These are phyloP conservation scores for Abrostola triplasia DNA, from an alignment of 2,888 invertebrate species.

Conservation along the genomic window DNA sequence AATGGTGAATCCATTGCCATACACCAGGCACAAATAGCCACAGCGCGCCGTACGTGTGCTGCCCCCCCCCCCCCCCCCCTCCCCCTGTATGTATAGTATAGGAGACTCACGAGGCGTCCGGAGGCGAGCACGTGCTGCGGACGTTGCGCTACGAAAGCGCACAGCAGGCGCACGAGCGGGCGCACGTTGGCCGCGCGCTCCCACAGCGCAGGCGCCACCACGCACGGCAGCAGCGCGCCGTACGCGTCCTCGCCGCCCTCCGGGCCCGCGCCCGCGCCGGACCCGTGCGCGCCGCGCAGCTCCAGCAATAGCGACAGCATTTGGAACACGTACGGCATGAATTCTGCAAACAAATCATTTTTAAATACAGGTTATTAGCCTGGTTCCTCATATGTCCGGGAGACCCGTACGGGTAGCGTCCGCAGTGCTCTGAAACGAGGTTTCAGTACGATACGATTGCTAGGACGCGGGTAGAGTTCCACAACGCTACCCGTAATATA, in stretches of 20 bases:
- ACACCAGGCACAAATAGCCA: too few species aligned
- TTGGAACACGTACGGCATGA: slow-evolving; percentile 99
- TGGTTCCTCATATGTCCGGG: too few species aligned
- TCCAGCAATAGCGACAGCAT: slow-evolving; percentile 97
- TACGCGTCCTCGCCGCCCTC: slow-evolving; percentile 92
- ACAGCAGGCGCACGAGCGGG: slow-evolving; percentile 96
- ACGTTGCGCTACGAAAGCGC: slow-evolving; percentile 92
- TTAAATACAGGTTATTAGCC: slow-evolving; percentile 1
- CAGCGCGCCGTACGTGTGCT: slow-evolving; percentile 95
- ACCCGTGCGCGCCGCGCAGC: slow-evolving; percentile 85
- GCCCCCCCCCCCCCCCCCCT: too few species aligned
- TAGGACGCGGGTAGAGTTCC: too few species aligned
- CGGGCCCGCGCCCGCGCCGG: slow-evolving; percentile 64
- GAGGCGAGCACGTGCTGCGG: slow-evolving; percentile 78
- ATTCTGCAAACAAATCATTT: slow-evolving; percentile 91
- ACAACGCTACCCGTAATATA: too few species aligned
- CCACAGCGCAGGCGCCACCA: slow-evolving; percentile 97
- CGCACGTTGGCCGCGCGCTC: slow-evolving; percentile 97
- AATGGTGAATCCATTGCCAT: too few species aligned
- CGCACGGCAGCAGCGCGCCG: slow-evolving; percentile 95
- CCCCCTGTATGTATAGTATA: not conserved
- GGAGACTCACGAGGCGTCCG: slow-evolving; percentile 90
- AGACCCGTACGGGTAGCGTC: too few species aligned
- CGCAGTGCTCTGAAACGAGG: not conserved
- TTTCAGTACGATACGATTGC: too few species aligned